A percentile compares a stretch with the other conserved stretches of the same genome.
Conservation (phyloP, 37 sponge, comb jelly and placozoan species). For the Halisarca cf. caerulea region DNA sequence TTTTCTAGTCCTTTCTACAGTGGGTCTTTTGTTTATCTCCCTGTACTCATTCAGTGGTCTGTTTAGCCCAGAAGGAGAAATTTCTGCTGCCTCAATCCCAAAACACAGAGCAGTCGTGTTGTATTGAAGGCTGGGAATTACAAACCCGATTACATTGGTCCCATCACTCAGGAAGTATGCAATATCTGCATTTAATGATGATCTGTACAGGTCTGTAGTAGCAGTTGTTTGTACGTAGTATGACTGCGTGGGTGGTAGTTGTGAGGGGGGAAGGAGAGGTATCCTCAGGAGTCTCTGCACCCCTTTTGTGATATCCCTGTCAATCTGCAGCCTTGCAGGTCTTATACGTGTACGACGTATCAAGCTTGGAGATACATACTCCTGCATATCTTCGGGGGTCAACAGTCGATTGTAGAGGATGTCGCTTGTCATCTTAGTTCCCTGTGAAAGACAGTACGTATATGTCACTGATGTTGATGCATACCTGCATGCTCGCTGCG, state of each 20-base stretch:
- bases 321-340: background rate
- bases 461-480: too few species aligned
- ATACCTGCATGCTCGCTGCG: too few species aligned
- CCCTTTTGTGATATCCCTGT: background rate
- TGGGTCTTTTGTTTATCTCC: background rate
- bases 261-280: constrained; percentile 6
- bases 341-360: background rate
- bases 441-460: background rate
- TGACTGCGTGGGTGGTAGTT: background rate
- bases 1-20: background rate
- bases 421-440: background rate
- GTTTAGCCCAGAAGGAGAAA: background rate
- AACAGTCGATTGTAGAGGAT: background rate
- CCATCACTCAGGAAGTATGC: background rate
- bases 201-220: background rate
- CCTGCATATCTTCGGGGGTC: background rate
- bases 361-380: background rate
- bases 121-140: background rate
- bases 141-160: background rate
- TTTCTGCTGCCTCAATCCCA: background rate
- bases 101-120: background rate
- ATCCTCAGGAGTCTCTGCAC: background rate
- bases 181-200: too few species aligned
- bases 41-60: background rate
- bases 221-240: background rate